Evolutionary conservation across 2,888 invertebrate genomes (phyloP).

Genomic region (Plebejus anna): DNA sequence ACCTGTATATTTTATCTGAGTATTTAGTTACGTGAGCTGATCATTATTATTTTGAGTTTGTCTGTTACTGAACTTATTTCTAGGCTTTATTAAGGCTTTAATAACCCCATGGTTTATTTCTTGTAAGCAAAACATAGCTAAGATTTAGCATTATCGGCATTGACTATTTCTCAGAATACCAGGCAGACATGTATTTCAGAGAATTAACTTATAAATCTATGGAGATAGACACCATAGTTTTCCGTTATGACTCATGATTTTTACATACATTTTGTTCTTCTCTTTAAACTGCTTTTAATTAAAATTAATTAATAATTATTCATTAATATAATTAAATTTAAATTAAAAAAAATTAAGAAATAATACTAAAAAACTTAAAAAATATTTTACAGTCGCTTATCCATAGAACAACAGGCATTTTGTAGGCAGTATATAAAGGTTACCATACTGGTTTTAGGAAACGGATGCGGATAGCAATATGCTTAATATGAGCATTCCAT

Average conservation of each 20-base stretch:
- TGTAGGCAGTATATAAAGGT: not conserved
- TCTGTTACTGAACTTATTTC: not conserved
- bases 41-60: not conserved
- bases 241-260: not conserved
- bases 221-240: not conserved
- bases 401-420: not conserved
- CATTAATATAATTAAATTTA: too few relatives aligned
- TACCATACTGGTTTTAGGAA: constrained; percentile 18
- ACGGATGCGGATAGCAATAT: constrained; percentile 5
- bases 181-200: not conserved
- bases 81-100: not conserved
- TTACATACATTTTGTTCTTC: not conserved
- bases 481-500: not conserved
- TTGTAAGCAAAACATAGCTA: not conserved
- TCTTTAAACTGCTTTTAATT: too few relatives aligned
- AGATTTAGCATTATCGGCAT: not conserved
- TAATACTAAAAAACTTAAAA: not conserved
- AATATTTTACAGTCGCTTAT: not conserved
- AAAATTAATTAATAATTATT: too few relatives aligned
- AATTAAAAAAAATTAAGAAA: too few relatives aligned
- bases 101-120: not conserved
- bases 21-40: not conserved
- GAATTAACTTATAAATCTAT: not conserved
- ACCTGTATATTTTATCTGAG: not conserved
- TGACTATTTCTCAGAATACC: constrained; percentile 4